Evolutionary conservation across 2,113 vertebrate species (phyloP).

Genomic region (Rhea pennata): DNA sequence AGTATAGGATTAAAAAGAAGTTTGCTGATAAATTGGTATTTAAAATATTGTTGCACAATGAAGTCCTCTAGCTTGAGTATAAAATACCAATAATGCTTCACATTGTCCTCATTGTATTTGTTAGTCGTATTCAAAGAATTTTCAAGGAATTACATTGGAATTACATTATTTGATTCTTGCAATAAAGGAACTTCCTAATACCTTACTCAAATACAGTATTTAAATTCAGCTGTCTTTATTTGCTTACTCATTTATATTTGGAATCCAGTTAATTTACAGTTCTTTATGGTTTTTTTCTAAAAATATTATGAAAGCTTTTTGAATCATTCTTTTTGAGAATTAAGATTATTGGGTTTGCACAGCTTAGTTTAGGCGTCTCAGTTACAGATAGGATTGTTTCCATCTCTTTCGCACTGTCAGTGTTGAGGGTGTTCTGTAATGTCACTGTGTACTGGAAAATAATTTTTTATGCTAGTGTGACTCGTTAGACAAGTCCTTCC

Average conservation of each 20-base stretch:
- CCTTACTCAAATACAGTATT: background rate
- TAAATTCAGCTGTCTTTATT: background rate
- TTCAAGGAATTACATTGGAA: background rate
- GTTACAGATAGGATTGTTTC: background rate
- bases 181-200: background rate
- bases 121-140: background rate
- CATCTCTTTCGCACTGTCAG: background rate
- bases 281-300: background rate
- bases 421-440: background rate
- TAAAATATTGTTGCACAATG: background rate
- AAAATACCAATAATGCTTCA: background rate
- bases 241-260: background rate
- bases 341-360: background rate
- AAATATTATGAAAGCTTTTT: background rate
- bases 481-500: background rate
- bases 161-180: background rate
- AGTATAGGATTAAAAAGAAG: background rate
- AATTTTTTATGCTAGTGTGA: background rate
- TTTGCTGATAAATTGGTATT: background rate
- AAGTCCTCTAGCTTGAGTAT: background rate
- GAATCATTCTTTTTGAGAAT: background rate
- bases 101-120: background rate
- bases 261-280: background rate
- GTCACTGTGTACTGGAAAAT: background rate
- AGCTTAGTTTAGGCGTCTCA: background rate